phyloP scores from a whole-genome alignment of 1,140 invertebrate species.

The Epicauta chinensis region DNA sequence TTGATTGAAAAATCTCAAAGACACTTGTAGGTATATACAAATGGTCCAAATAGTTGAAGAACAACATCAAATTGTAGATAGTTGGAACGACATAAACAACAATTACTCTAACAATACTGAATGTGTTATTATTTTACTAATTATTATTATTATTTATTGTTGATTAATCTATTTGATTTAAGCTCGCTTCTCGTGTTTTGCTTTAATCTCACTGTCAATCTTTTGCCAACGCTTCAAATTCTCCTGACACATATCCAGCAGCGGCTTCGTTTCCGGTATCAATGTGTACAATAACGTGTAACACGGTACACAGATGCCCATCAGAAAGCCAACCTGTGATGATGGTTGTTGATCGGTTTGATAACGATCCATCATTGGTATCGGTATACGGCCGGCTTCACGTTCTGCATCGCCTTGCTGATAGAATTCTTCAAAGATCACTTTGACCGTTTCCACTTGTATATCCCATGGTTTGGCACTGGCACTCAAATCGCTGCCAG shows the following conservation, averaged over 20 bases:
- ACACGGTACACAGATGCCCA: slow-evolving; percentile 75
- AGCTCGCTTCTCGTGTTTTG: slow-evolving; percentile 7
- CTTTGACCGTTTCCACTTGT: slow-evolving; percentile 70
- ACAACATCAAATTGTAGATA: too few species aligned
- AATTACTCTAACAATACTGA: too few species aligned
- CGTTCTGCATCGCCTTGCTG: slow-evolving; percentile 72
- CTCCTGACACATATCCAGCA: slow-evolving; percentile 59
- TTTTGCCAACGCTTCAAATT: slow-evolving; percentile 54
- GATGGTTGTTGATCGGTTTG: slow-evolving; percentile 65
- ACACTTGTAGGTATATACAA: too few species aligned
- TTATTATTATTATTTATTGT: too few species aligned
- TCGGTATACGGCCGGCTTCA: slow-evolving; percentile 59
- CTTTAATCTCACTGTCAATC: slow-evolving; percentile 39
- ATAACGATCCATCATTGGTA: slow-evolving; percentile 78
- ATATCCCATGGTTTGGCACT: slow-evolving; percentile 78
- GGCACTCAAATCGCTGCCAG: slow-evolving; percentile 74
- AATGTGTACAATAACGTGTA: slow-evolving; percentile 63
- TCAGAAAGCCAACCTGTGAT: slow-evolving; percentile 73
- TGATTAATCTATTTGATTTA: not conserved
- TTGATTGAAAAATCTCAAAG: too few species aligned
- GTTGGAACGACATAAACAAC: too few species aligned
- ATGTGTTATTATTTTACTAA: too few species aligned
- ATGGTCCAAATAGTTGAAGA: too few species aligned
- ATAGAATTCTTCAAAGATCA: slow-evolving; percentile 84
- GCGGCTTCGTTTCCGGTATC: slow-evolving; percentile 62